Percentiles rank a stretch among this genome's conserved stretches.
Conservation (phyloP, 2,888 invertebrate genomes). For the Nineta flava region DNA sequence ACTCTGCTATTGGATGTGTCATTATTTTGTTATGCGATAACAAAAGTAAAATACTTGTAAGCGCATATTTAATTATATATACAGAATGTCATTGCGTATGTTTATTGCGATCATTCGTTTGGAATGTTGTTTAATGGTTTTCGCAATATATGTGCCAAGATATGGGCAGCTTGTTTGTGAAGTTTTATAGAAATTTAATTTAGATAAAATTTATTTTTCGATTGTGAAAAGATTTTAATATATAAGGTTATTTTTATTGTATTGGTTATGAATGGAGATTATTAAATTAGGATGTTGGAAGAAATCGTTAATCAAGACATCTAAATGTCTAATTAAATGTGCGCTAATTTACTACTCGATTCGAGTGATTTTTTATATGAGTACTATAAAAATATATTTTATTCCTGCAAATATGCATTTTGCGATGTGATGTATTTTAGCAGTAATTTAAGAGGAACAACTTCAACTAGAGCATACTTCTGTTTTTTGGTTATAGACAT, state of each 20-base stretch:
- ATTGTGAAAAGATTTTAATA: background rate
- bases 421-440: slow-evolving; percentile 50
- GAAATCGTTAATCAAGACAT: background rate
- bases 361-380: slow-evolving; percentile 23
- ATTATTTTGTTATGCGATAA: slow-evolving; percentile 3
- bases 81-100: background rate
- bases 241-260: background rate
- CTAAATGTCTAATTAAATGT: background rate
- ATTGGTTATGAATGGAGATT: background rate
- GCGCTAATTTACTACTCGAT: slow-evolving; percentile 12
- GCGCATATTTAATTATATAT: slow-evolving; percentile 3
- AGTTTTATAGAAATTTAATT: background rate
- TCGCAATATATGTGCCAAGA: background rate
- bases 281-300: background rate
- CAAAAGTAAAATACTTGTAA: background rate
- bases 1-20: background rate
- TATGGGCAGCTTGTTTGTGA: background rate
- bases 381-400: slow-evolving; percentile 55
- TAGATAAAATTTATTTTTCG: slow-evolving; percentile 2
- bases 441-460: slow-evolving; percentile 29
- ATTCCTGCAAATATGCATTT: slow-evolving; percentile 67
- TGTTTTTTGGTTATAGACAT: slow-evolving; percentile 13
- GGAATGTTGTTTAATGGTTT: background rate
- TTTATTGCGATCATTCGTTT: background rate
- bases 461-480: slow-evolving; percentile 20